phyloP scores from a whole-genome alignment of 2,797 vertebrate genomes.

The Cheirogaleus major region DNA sequence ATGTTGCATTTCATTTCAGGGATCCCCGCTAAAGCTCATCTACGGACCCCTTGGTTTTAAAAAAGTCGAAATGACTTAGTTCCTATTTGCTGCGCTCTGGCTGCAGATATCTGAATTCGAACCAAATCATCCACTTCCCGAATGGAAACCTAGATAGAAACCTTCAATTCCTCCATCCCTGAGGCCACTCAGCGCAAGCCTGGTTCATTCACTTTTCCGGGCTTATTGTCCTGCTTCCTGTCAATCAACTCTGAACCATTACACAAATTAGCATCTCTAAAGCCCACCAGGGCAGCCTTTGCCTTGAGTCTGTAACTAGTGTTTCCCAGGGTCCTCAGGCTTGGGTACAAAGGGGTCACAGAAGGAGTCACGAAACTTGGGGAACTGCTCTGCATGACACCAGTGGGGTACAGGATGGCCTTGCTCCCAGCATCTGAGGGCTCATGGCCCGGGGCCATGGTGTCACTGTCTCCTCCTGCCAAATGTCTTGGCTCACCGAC shows the following conservation, averaged over 20 bases:
- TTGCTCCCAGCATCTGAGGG: background rate
- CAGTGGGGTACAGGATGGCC: background rate
- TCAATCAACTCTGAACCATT: slow-evolving; percentile 63
- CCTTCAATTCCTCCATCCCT: background rate
- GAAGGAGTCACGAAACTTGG: background rate
- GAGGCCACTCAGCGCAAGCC: background rate
- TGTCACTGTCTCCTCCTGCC: background rate
- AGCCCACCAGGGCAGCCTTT: background rate
- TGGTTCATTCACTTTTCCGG: slow-evolving; percentile 23
- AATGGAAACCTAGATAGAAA: slow-evolving; percentile 26
- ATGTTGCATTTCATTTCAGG: background rate
- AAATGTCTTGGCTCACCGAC: background rate
- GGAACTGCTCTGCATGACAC: background rate
- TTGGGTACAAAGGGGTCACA: slow-evolving; percentile 38
- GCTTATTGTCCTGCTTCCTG: slow-evolving; percentile 64
- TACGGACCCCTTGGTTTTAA: background rate
- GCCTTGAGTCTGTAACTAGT: background rate
- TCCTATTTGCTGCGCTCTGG: background rate
- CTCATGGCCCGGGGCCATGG: background rate
- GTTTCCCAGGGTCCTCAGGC: slow-evolving; percentile 61
- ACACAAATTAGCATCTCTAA: slow-evolving; percentile 76
- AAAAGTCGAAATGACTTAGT: background rate
- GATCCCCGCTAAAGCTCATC: background rate
- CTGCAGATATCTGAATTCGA: background rate
- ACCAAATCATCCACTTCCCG: background rate